phyloP scores from a whole-genome alignment of 2,797 vertebrate species.

The Cynopterus sphinx region DNA sequence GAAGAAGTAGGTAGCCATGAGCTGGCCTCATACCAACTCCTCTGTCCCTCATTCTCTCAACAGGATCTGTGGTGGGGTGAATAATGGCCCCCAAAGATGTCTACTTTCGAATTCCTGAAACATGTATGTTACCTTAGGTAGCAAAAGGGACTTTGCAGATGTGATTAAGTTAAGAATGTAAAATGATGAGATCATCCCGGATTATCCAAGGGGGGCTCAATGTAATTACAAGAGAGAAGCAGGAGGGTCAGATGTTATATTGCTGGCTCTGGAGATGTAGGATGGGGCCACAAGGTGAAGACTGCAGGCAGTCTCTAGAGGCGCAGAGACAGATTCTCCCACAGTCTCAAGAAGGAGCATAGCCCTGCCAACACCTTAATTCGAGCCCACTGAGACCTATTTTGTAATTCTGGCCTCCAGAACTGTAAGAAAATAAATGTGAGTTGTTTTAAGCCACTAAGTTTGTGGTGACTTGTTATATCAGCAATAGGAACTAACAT shows the following conservation, averaged over 20 bases:
- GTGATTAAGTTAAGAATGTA: not conserved
- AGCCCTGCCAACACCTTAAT: not conserved
- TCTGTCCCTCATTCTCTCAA: not conserved
- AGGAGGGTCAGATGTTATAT: not conserved
- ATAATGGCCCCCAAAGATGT: not conserved
- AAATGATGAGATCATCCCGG: not conserved
- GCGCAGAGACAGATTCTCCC: not conserved
- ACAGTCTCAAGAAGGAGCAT: not conserved
- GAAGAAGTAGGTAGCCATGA: not conserved
- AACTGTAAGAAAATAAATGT: not conserved
- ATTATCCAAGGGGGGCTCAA: not conserved
- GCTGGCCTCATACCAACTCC: not conserved
- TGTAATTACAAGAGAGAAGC: not conserved
- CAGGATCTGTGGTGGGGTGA: not conserved
- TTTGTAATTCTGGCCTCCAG: not conserved
- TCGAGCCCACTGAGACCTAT: not conserved
- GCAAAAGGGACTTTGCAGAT: not conserved
- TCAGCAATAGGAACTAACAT: not conserved
- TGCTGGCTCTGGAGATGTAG: not conserved
- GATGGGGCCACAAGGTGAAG: not conserved
- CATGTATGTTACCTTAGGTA: not conserved
- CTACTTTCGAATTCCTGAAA: not conserved
- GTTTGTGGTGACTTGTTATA: not conserved
- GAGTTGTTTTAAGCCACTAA: not conserved
- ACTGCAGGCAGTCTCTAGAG: not conserved